Percentiles rank a stretch among this genome's conserved stretches.
Evolutionary conservation across 2,888 invertebrate species (phyloP).

Genomic region (Polydesmus complanatus): DNA sequence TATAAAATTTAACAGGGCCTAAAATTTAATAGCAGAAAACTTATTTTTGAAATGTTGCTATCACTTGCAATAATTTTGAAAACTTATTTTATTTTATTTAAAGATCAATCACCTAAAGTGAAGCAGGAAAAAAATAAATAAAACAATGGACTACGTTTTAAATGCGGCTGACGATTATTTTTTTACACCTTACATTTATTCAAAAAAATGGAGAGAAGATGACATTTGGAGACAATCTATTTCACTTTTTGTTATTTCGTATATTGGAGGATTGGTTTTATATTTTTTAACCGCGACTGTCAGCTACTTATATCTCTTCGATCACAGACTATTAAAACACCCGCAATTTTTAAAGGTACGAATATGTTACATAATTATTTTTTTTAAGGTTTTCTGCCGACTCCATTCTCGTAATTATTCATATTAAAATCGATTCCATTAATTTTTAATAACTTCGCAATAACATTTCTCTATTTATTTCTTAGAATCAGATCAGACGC

Average conservation of each 20-base stretch:
- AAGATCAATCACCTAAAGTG: no score
- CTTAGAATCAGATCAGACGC: constrained; percentile 11
- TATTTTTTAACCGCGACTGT: constrained; percentile 9
- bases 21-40: no score
- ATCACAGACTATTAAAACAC: constrained; percentile 12
- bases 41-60: no score
- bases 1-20: no score
- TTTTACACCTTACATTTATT: constrained; percentile 11
- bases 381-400: no score
- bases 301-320: constrained; percentile 8
- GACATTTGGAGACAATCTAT: constrained; percentile 4
- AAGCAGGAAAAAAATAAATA: background rate
- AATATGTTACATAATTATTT: no score
- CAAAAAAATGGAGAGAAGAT: constrained; percentile 9
- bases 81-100: no score
- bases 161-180: background rate
- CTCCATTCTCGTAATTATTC: background rate
- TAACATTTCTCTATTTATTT: background rate
- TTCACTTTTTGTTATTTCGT: constrained; percentile 2
- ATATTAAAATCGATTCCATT: background rate
- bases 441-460: background rate
- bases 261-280: background rate
- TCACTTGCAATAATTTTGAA: no score
- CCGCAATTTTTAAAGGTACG: constrained; percentile 9
- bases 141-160: constrained; percentile 7